Evolutionary conservation across 2,888 invertebrate genomes (phyloP), one percentile per base, ranked within the genome.

Genomic region (Leucozona laternaria): DNA sequence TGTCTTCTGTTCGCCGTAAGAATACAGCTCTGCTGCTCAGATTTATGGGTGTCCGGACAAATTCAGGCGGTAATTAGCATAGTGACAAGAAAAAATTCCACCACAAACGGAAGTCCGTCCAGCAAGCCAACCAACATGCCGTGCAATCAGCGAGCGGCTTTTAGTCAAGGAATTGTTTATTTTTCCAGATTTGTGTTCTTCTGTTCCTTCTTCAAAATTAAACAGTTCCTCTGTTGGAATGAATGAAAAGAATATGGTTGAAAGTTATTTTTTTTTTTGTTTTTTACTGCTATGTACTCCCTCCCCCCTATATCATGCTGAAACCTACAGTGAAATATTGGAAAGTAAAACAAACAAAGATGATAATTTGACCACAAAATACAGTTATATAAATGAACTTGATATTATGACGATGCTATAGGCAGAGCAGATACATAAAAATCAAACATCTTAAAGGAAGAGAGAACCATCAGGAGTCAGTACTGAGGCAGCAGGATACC

Each of bases 321-420:
- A 43, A 31, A 57, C 20, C 53, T 43, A 11, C 40, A 75, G 68
- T 81, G 70, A 86, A 75, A 82, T 86, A 86, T 81, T 58, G 76
- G 40, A 86, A 86, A 86, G 66, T 86, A 82, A 86, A 86, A 86
- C 86, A 86, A 86, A 86, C 86, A 86, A 79, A 79, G 86, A 86
- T 86, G 86, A 86, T 86, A 82, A 86, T 86, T 86, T 86, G 86
- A 86, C 86, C 78, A 77, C 78, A 83, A 53, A 37, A 75, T 60
- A 55, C 48, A 58, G 77, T 73, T 80, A 80, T 73, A 80, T 85
- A 85, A 86, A 86, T 82, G 86, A 86, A 86, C 86, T 82, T 66
- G 85, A 84, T 84, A 73, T 70, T 70, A 71, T 66, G 64, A 80
- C 22, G 50, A 68, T 13, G 25, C 15, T 2, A 17, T n/a, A 43